Conservation (phyloP, 1,140 invertebrate genomes). For the Trigoniulus corallinus region DNA sequence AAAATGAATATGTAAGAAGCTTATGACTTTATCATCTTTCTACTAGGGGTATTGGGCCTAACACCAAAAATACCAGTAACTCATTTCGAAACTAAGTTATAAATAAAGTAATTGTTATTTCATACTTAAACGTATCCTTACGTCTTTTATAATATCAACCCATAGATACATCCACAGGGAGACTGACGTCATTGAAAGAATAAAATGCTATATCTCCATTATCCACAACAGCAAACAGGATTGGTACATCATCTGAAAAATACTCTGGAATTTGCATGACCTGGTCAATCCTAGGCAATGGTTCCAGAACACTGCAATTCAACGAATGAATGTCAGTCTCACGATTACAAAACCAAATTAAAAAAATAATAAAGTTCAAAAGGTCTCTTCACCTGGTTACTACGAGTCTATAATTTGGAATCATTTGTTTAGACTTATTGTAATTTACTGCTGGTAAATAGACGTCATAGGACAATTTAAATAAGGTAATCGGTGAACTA, state of each 20-base stretch:
- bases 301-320: constrained; percentile 12
- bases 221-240: constrained; percentile 22
- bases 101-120: no score
- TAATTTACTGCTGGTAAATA: no score
- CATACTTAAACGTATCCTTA: no score
- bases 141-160: no score
- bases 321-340: not conserved
- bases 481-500: no score
- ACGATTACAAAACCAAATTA: not conserved
- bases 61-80: no score
- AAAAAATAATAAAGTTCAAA: constrained; percentile 13
- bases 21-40: no score
- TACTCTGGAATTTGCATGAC: constrained; percentile 7
- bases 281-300: constrained; percentile 13
- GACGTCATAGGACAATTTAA: constrained; percentile 5
- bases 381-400: constrained; percentile 19
- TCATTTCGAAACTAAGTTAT: no score
- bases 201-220: constrained; percentile 22
- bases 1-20: no score
- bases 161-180: constrained; percentile 8
- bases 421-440: no score
- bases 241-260: constrained; percentile 15
- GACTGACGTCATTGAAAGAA: constrained; percentile 14
- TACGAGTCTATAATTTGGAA: constrained; percentile 18
- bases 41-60: no score